Evolutionary conservation across 2,888 invertebrate genomes (phyloP), one percentile per base, ranked within the genome.

Genomic region (Tetragonisca angustula): DNA sequence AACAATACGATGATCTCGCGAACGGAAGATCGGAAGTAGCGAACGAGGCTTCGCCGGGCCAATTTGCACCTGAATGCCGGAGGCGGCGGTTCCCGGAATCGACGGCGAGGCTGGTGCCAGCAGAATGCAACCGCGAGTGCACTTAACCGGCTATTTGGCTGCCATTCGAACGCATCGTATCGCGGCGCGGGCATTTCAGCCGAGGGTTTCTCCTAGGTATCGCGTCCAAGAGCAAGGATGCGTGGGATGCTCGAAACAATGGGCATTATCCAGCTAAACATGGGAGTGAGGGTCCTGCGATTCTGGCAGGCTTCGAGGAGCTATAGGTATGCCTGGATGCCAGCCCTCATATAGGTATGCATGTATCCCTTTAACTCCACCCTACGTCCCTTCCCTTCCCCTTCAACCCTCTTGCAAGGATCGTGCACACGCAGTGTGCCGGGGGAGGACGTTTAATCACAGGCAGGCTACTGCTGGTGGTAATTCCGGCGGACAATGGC

Each of bases 171-270:
- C 78, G 68, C 81, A 79, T 79, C 83, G 90, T 83, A 87, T 90
- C 88, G 84, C 78, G 84, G 32, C 61, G 78, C 81, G 73, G 61
- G 87, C 87, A 89, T 89, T 90, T 86, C 81, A 77, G 84, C 81
- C 84, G 81, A 87, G 79, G 19, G 52, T 36, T 49, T 73, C 83
- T 84, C 50, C 78, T 61, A 81, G 89, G 83, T 83, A 86, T 83
- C 85, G 88, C 81, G 82, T 87, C 79, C 87, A 76, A 77, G 81
- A 81, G 78, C 86, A 88, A 88, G 91, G 91, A 91, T 89, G 88
- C 91, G 88, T 89, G 84, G 89, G 91, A 91, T 90, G 89, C 89
- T 87, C 87, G 90, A 87, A 89, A 91, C 91, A 91, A 91, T 91
- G 87, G 90, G 90, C 89, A 90, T 91, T 91, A 91, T 91, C 87